phyloP scores from a whole-genome alignment of 2,888 invertebrate species.

The Sinodicranocentrus sp. region DNA sequence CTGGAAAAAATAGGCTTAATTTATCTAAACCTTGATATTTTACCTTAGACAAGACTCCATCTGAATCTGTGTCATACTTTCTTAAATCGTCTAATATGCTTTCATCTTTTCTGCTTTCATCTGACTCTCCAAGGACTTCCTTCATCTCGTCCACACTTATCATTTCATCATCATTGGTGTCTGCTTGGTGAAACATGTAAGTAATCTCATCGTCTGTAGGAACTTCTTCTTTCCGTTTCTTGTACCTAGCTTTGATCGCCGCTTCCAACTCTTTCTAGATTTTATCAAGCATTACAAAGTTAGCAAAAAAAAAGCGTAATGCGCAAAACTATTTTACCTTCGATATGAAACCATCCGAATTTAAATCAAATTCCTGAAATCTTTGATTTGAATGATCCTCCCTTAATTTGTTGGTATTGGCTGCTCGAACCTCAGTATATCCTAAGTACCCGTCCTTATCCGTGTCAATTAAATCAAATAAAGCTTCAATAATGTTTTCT shows the following conservation, averaged over 20 bases:
- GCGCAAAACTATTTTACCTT: conserved; percentile 33
- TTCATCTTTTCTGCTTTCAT: conserved; percentile 37
- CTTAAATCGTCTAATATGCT: conserved; percentile 47
- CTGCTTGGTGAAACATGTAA: conserved; percentile 52
- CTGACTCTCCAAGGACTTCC: conserved; percentile 36
- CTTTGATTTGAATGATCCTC: conserved; percentile 16
- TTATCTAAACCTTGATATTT: neutral
- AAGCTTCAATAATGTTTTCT: conserved; percentile 42
- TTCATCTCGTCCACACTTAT: conserved; percentile 57
- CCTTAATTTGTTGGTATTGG: conserved; percentile 31
- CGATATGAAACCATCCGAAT: conserved; percentile 43
- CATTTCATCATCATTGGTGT: conserved; percentile 46
- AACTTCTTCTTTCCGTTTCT: neutral
- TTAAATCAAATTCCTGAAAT: conserved; percentile 44
- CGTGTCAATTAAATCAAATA: conserved; percentile 52
- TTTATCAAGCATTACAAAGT: too few relatives aligned
- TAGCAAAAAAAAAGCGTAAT: too few relatives aligned
- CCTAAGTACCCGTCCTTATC: conserved; percentile 52
- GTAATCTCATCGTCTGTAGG: conserved; percentile 35
- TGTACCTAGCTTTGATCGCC: conserved; percentile 33
- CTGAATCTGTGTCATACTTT: conserved; percentile 49
- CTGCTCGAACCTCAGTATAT: conserved; percentile 59
- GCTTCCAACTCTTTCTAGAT: conserved; percentile 50
- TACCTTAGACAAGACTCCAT: conserved; percentile 56
- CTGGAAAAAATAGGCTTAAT: too few relatives aligned